Base-by-base conservation (phyloP, 2,888 invertebrate species). In the Ophion slaviceki region DNA sequence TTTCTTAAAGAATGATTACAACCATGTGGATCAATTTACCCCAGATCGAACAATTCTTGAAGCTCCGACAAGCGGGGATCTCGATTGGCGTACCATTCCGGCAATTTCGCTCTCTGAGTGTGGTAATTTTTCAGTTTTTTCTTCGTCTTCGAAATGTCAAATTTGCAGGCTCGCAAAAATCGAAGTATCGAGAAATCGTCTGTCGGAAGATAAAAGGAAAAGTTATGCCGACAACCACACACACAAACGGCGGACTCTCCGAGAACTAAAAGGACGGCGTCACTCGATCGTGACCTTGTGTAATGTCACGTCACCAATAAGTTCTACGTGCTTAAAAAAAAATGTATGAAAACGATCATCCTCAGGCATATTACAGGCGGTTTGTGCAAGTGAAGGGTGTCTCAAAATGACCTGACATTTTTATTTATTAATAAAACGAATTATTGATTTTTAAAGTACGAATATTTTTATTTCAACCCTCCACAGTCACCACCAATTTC, bases 91-190 rank as follows among this genome's bases (percentile, higher is more conserved):
- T 95, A 96, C 96, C 96, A 96, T 91, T 96, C 96, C 0, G 95
- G 94, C 47, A 95, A 90, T 80, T 94, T 94, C 0, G 94, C 91
- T 80, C 95, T 94, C 94, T 96, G 95, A 67, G 93, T 93, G 89
- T 96, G 95, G 91, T 95, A 96, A 93, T 95, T 95, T 84, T 91
- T 93, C 7, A 96, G 90, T 91, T 96, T 96, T 74, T 89, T 92
- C 90, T 96, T 95, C 1, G 96, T 94, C 87, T 94, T 95, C 2
- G 95, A 95, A 5, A 95, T 82, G 89, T 96, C 94, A 89, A 95
- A 96, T 92, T 96, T 96, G 89, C 96, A 95, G 45, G 95, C 95
- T 67, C 96, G 94, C 72, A 96, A 90, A 91, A 96, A 96, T 28
- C 95, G 94, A 28, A 95, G 87, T 77, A 96, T 94, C 68, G 94